Evolutionary conservation across 2,797 vertebrate genomes (phyloP), one percentile per base, ranked within the genome.

Genomic region (Phataginus tetradactyla): DNA sequence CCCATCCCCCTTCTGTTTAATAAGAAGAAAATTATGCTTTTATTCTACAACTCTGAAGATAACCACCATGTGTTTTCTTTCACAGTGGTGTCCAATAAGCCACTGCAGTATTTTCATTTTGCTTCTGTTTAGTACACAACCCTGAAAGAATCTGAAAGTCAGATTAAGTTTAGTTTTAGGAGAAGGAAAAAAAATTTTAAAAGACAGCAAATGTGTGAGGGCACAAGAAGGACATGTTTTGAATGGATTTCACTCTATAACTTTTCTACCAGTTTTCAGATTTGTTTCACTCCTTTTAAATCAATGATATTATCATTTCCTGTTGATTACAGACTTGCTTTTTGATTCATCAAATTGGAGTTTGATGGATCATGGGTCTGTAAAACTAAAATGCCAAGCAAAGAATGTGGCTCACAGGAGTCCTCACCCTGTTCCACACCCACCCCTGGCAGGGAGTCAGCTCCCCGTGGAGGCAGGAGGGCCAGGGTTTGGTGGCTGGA

Each of bases 301-400:
- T 64, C 61, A 57, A 20, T 63, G 88, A 17, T 14, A 90, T 53
- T 74, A 53, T 87, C 25, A 80, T 49, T 88, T 84, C 18, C 17
- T 68, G 0, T 85, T 91, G 69, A 34, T 25, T 18, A 49, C 84
- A 79, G 13, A 69, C 96, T 98, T 94, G 90, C 87, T 45, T 94
- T 96, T 71, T 61, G 61, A 78, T 61, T 66, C 32, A 29, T 55
- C 9, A 45, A 18, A 37, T 81, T 81, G 45, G 39, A 86, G 51
- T 68, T 53, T 88, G 78, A 83, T 74, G 37, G 8, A 4, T 96
- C 53, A 5, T 25, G 17, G 29, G 21, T 17, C 27, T 95, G 90
- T 95, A 77, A 92, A 91, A 94, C 39, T 66, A 39, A 94, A 93
- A 89, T 53, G 55, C 27, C 83, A 87, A 95, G 74, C 15, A 90